These are phyloP conservation scores for Neuroscelio doddi DNA, from an alignment of 2,888 invertebrate species.

Conservation along the genomic window DNA sequence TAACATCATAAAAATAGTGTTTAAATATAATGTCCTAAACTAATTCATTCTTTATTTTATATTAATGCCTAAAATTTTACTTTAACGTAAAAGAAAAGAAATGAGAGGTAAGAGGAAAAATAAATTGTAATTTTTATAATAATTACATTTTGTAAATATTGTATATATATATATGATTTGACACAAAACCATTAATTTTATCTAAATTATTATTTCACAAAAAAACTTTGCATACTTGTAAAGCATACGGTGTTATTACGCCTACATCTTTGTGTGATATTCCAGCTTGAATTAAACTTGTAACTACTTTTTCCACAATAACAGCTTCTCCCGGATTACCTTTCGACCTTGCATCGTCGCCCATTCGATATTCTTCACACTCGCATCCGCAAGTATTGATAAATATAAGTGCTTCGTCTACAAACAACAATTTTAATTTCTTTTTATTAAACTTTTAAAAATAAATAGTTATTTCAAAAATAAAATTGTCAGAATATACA, in stretches of 20 bases:
- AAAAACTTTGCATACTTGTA: constrained; percentile 69
- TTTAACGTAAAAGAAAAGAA: too few relatives aligned
- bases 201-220: background rate
- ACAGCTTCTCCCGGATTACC: constrained; percentile 73
- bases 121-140: too few relatives aligned
- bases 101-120: too few relatives aligned
- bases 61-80: too few relatives aligned
- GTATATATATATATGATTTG: background rate
- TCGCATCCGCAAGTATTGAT: constrained; percentile 75
- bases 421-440: too few relatives aligned
- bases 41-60: too few relatives aligned
- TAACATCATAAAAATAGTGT: too few relatives aligned
- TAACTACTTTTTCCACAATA: constrained; percentile 71
- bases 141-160: too few relatives aligned
- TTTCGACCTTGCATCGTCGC: constrained; percentile 49
- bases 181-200: background rate
- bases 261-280: constrained; percentile 72
- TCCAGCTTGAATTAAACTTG: constrained; percentile 70
- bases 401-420: constrained; percentile 68
- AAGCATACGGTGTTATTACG: constrained; percentile 75
- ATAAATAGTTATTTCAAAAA: too few relatives aligned
- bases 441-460: too few relatives aligned
- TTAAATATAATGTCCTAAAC: too few relatives aligned
- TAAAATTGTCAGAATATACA: too few relatives aligned
- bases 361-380: constrained; percentile 69